These are phyloP conservation scores for Sus scrofa DNA, from an alignment of 2,113 vertebrate species.

Conservation along the genomic window DNA sequence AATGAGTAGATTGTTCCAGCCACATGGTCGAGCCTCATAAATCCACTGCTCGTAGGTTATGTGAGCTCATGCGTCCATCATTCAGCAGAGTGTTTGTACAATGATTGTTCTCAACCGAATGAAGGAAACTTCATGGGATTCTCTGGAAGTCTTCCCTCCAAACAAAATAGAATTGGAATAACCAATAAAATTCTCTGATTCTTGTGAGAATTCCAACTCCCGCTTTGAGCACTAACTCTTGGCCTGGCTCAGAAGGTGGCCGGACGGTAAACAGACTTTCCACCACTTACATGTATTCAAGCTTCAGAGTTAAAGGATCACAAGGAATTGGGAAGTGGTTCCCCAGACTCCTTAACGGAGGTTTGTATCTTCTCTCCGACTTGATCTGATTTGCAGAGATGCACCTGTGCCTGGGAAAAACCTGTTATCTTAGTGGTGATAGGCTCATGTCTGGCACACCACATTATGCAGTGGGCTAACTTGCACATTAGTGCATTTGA, in stretches of 20 bases:
- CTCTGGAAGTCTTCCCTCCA: slow-evolving; percentile 37
- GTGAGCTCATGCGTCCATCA: not conserved
- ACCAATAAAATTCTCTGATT: not conserved
- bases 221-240: not conserved
- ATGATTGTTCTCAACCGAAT: not conserved
- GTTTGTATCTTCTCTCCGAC: not conserved
- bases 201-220: slow-evolving; percentile 11
- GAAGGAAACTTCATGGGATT: slow-evolving; percentile 14
- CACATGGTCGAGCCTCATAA: not conserved
- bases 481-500: not conserved
- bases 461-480: not conserved
- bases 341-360: not conserved
- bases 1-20: slow-evolving; percentile 2
- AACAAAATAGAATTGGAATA: slow-evolving; percentile 14
- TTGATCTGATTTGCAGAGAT: slow-evolving; percentile 19
- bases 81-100: not conserved
- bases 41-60: not conserved
- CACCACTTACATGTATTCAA: not conserved
- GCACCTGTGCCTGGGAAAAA: not conserved
- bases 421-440: too few species aligned
- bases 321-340: not conserved
- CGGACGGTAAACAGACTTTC: not conserved
- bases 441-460: not conserved
- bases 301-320: slow-evolving; percentile 47
- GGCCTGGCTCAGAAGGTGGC: not conserved